phyloP scores from a whole-genome alignment of 2,888 invertebrate species.

The Galerucella pusilla region DNA sequence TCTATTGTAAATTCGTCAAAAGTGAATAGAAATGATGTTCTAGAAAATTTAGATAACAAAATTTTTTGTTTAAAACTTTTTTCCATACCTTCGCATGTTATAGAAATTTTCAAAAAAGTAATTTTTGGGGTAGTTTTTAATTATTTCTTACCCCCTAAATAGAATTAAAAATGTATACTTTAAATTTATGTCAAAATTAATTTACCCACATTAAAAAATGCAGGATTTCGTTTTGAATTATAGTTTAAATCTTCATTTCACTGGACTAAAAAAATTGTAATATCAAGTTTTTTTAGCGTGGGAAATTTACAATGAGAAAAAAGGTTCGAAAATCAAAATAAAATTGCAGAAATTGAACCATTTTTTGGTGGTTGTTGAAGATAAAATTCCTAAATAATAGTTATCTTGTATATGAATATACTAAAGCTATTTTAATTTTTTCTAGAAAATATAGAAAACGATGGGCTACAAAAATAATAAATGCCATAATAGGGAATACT shows the following conservation, averaged over 20 bases:
- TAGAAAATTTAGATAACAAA: too few species aligned
- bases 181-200: neutral
- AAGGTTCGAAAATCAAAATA: too few species aligned
- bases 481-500: neutral
- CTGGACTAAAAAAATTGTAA: neutral
- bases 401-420: neutral
- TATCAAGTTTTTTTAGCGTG: neutral
- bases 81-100: neutral
- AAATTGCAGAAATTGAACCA: too few species aligned
- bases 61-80: neutral
- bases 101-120: neutral
- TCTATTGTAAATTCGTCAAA: too few species aligned
- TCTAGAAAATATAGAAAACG: neutral
- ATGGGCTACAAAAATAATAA: slow-evolving; percentile 6
- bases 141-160: neutral
- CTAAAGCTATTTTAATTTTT: neutral
- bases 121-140: neutral
- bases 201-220: neutral
- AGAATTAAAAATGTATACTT: neutral
- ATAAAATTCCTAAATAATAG: too few species aligned
- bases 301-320: too few species aligned
- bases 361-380: too few species aligned
- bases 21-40: too few species aligned
- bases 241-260: neutral
- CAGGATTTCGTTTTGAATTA: neutral